Base-by-base conservation (phyloP, 2,888 invertebrate species). In the Drosophila paramelanica region DNA sequence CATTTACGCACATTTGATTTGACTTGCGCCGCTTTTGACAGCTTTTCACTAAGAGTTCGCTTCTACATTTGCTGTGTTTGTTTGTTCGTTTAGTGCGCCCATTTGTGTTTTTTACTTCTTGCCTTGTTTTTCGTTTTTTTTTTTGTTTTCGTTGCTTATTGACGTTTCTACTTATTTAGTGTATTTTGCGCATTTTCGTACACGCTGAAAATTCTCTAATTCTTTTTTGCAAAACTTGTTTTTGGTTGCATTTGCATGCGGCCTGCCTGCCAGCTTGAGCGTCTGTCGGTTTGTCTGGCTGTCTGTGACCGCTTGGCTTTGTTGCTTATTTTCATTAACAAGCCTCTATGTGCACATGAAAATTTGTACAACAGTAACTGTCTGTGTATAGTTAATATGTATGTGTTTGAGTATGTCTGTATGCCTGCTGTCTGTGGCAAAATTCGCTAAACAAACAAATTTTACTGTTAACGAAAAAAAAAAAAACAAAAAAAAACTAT, bases 251-350 rank as follows among this genome's bases (percentile, higher is more conserved):
- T n/a, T n/a, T n/a, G n/a, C n/a, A n/a, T n/a, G n/a, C n/a, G n/a
- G n/a, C n/a, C n/a, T n/a, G n/a, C n/a, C 17, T 62, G 80, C 42
- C 52, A 58, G 67, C 62, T 62, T 70, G 76, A 52, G 57, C 42
- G 17, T 10, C n/a, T 25, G 11, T 36, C 49, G 25, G 47, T 39
- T 65, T 53, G 39, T 47, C 53, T 23, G 13, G 38, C 47, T 49
- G 83, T 60, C 71, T 80, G 73, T 71, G 72, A 80, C 76, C 73
- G 80, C 59, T 77, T 87, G 77, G 75, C 80, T 88, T 84, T 88
- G 89, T 89, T 88, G 83, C 83, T 77, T 72, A 77, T 86, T 89
- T 88, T 88, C 86, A 88, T 89, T 89, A 88, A 88, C 87, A 86
- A 82, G 79, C 81, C 79, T 79, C 67, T 73, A 57, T 79, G 78